These are phyloP conservation scores for Urocitellus parryii DNA, from an alignment of 2,113 vertebrate species.

Conservation along the genomic window DNA sequence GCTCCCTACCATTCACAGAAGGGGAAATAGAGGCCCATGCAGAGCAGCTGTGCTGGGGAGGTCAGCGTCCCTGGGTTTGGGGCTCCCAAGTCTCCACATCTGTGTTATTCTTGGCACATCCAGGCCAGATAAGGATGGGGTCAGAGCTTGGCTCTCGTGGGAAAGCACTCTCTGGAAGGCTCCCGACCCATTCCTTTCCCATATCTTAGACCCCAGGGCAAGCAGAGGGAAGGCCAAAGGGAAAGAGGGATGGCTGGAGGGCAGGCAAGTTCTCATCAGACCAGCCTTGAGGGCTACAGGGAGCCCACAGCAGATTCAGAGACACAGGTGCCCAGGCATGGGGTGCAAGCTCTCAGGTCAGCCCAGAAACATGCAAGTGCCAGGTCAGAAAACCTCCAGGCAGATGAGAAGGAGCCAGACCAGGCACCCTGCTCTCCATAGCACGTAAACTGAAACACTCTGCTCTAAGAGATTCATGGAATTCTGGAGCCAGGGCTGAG, in stretches of 20 bases:
- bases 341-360: background rate
- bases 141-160: constrained; percentile 77
- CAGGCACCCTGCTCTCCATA: background rate
- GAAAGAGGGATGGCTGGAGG: background rate
- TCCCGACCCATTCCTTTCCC: constrained; percentile 75
- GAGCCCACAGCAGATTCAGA: background rate
- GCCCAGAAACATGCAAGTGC: background rate
- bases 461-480: background rate
- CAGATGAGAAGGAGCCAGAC: accelerated
- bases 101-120: constrained; percentile 80
- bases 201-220: constrained; percentile 52
- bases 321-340: background rate
- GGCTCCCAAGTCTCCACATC: constrained; percentile 38
- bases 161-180: constrained; percentile 76
- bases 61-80: constrained; percentile 42
- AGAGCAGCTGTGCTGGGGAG: constrained; percentile 62
- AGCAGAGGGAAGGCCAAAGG: background rate
- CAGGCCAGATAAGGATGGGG: constrained; percentile 75
- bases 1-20: background rate
- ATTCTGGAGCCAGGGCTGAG: background rate
- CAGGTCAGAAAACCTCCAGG: too few species aligned
- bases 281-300: background rate
- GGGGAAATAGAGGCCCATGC: constrained; percentile 26
- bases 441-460: too few species aligned
- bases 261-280: background rate